Base-by-base conservation (phyloP, 64 coral and sea anemone species). In the Montipora foliosa region DNA sequence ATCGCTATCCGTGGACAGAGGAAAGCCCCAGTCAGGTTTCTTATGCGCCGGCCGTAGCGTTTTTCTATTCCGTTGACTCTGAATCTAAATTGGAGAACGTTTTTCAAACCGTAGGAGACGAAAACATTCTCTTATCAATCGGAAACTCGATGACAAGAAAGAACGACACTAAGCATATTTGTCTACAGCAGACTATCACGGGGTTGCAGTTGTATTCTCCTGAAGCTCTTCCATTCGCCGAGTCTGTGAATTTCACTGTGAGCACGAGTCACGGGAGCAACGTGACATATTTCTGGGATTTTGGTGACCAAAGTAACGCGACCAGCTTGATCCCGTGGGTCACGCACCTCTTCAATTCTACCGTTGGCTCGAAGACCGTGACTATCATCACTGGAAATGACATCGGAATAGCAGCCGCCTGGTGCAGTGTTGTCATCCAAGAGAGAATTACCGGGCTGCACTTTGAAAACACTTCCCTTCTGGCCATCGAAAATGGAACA, bases 311-410 rank as follows among this genome's bases (percentile, higher is more conserved):
- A 2, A 80, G 69, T 50, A 86, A 86, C 67, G 47, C 19, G 8
- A 93, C 92, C 49, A 93, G 74, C 3, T 12, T 8, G 16, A 73
- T 51, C 17, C 76, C 84, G 1, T 88, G 92, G 92, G 47, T 80
- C 21, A 79, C 21, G 15, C 46, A 87, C 24, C 4, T 25, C 37
- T 93, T 16, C 73, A 3, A 68, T 1, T 9, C 19, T 44, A 79
- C 1, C 2, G 21, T 29, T 16, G 92, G 92, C 4, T 16, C 29
- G 1, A 47, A 15, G 55, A 62, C 60, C 14, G 14, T 93, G 10
- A 78, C n/a, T 8, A 44, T 93, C 11, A 14, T 88, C 37, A 74
- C 75, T 5, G 37, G 61, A 8, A 93, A 93, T 37, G 78, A 80
- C 1, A 55, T 93, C 60, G 77, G 84, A 9, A 9, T 88, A 48